Conservation (phyloP, 2,113 vertebrate species). For the Oryzias melastigma region DNA sequence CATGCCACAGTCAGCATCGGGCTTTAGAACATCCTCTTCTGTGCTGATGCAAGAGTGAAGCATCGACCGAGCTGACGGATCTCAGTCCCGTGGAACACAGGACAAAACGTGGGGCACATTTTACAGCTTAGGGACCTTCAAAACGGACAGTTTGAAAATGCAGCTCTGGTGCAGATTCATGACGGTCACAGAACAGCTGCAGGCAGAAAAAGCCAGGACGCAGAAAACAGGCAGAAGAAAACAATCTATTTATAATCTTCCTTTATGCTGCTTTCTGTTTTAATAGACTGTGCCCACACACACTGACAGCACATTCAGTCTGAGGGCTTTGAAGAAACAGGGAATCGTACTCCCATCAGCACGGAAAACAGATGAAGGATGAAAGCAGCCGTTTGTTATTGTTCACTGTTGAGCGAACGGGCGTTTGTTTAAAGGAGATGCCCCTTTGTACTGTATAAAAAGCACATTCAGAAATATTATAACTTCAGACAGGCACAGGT, state of each 20-base stretch:
- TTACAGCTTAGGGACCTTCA: slow-evolving; percentile 34
- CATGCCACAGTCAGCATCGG: neutral
- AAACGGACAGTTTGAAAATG: slow-evolving; percentile 43
- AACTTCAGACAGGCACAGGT: too few relatives aligned
- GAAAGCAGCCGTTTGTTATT: slow-evolving; percentile 8
- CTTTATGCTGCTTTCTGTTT: slow-evolving; percentile 33
- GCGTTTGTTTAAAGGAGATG: neutral
- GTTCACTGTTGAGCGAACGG: neutral
- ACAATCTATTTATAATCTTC: slow-evolving; percentile 34
- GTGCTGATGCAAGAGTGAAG: slow-evolving; percentile 10
- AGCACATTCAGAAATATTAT: neutral
- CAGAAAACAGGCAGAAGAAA: slow-evolving; percentile 16
- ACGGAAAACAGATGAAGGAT: slow-evolving; percentile 17
- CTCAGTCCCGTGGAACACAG: slow-evolving; percentile 28
- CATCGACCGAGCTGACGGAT: slow-evolving; percentile 9
- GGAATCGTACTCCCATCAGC: slow-evolving; percentile 20
- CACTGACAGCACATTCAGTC: slow-evolving; percentile 22
- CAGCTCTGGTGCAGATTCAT: slow-evolving; percentile 48
- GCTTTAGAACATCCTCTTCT: slow-evolving; percentile 15
- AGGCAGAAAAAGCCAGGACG: slow-evolving; percentile 20
- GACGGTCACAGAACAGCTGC: slow-evolving; percentile 30
- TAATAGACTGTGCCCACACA: slow-evolving; percentile 39
- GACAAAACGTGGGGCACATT: slow-evolving; percentile 48
- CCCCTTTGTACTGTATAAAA: neutral
- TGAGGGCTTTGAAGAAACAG: slow-evolving; percentile 20